Percentiles rank a stretch among this genome's conserved stretches.
phyloP scores from a whole-genome alignment of 2,888 invertebrate species.

The Caenorhabditis sp. region DNA sequence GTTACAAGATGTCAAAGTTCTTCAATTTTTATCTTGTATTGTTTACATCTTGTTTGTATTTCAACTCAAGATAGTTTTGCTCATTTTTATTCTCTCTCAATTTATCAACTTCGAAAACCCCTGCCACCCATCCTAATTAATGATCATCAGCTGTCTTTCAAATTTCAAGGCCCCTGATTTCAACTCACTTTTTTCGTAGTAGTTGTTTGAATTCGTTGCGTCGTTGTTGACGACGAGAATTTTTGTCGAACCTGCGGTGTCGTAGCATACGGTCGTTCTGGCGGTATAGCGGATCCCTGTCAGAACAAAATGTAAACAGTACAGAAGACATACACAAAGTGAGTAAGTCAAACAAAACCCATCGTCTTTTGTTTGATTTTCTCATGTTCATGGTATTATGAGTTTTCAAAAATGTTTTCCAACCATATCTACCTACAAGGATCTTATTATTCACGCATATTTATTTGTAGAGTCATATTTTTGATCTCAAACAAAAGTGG shows the following conservation, averaged over 20 bases:
- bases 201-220: slow-evolving; percentile 8
- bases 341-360: slow-evolving; percentile 23
- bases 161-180: slow-evolving; percentile 3
- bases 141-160: too few relatives aligned
- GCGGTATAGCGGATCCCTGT: slow-evolving; percentile 46
- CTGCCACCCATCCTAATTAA: too few relatives aligned
- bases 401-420: not conserved
- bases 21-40: too few relatives aligned
- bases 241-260: slow-evolving; percentile 38
- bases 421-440: not conserved
- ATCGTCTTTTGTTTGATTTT: not conserved
- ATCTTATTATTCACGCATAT: not conserved
- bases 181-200: slow-evolving; percentile 13
- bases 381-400: not conserved
- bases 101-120: too few relatives aligned
- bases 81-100: slow-evolving; percentile 5
- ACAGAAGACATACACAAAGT: slow-evolving; percentile 17
- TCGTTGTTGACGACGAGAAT: slow-evolving; percentile 21
- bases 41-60: too few relatives aligned
- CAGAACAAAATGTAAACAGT: slow-evolving; percentile 9
- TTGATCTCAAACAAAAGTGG: not conserved
- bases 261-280: slow-evolving; percentile 41
- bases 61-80: slow-evolving; percentile 16
- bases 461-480: not conserved
- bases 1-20: too few relatives aligned